A percentile compares a stretch with the other conserved stretches of the same genome.
Evolutionary conservation across 1,140 invertebrate genomes (phyloP).

Genomic region (Papilio glaucus): DNA sequence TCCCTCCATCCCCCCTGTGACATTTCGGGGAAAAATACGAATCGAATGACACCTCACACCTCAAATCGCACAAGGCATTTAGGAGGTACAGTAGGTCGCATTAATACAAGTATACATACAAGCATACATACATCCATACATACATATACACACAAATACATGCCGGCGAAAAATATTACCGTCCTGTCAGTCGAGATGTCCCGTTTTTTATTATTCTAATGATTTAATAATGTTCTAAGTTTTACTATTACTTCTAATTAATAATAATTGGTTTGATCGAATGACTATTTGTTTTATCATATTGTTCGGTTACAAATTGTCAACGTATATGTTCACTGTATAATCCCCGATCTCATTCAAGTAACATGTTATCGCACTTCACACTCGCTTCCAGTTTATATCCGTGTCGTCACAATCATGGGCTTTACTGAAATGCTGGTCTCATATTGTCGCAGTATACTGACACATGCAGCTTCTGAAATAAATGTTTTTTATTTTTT

Average conservation of each 20-base stretch:
- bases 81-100: too few species aligned
- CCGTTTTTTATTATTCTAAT: neutral
- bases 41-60: too few species aligned
- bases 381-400: conserved; percentile 30
- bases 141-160: too few species aligned
- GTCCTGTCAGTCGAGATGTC: too few species aligned
- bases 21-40: too few species aligned
- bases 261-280: neutral
- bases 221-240: neutral
- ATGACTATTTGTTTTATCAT: neutral
- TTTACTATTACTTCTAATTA: neutral
- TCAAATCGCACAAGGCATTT: too few species aligned
- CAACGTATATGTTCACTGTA: neutral
- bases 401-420: conserved; percentile 32
- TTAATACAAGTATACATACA: too few species aligned
- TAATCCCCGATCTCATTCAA: conserved; percentile 29
- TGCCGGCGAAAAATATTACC: too few species aligned
- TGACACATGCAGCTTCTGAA: neutral
- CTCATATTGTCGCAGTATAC: neutral
- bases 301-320: neutral
- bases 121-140: too few species aligned
- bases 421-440: conserved; percentile 16
- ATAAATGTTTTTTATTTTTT: neutral
- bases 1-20: too few species aligned
- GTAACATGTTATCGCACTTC: conserved; percentile 33